Percentiles rank a stretch among this genome's conserved stretches.
Evolutionary conservation across 2,797 vertebrate species (phyloP).

Genomic region (Poecilia wingei): DNA sequence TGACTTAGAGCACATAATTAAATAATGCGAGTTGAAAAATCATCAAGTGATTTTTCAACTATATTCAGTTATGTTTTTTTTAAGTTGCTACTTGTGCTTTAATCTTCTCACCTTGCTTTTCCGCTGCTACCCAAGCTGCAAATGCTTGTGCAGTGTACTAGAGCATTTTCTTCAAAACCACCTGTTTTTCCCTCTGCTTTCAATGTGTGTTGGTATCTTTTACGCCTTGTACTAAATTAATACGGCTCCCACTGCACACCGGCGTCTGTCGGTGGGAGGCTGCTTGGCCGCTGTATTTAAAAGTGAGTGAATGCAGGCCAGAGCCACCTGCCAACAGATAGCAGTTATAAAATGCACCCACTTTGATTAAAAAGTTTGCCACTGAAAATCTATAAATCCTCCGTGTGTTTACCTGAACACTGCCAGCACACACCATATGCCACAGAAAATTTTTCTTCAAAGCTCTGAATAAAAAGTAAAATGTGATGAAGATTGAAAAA

Average conservation of each 20-base stretch:
- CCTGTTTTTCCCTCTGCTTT: conserved; percentile 16
- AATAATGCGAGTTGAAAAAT: conserved; percentile 18
- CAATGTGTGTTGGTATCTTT: conserved; percentile 55
- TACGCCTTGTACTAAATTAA: conserved; percentile 56
- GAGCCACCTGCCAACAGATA: conserved; percentile 39
- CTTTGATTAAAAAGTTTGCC: conserved; percentile 49
- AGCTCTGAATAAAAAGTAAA: conserved; percentile 16
- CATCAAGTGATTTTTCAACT: conserved; percentile 13
- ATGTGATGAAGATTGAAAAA: conserved; percentile 25
- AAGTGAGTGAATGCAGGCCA: conserved; percentile 38
- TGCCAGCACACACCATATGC: conserved; percentile 67
- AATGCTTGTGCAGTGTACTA: conserved; percentile 31
- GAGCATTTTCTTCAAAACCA: conserved; percentile 60
- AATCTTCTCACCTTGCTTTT: conserved; percentile 18
- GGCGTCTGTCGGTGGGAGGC: conserved; percentile 52
- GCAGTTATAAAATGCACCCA: conserved; percentile 26
- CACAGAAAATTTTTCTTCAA: conserved; percentile 21
- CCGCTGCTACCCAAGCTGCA: conserved; percentile 29
- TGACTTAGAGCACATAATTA: conserved; percentile 2
- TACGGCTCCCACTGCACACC: conserved; percentile 42
- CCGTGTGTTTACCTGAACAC: conserved; percentile 43
- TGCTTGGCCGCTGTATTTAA: conserved; percentile 48
- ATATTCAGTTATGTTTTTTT: conserved; percentile 2
- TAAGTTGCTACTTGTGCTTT: conserved; percentile 12
- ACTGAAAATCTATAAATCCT: conserved; percentile 36